These are phyloP conservation scores for Bursaphelenchus mucronatus DNA, from an alignment of 1,140 invertebrate genomes.

Conservation along the genomic window DNA sequence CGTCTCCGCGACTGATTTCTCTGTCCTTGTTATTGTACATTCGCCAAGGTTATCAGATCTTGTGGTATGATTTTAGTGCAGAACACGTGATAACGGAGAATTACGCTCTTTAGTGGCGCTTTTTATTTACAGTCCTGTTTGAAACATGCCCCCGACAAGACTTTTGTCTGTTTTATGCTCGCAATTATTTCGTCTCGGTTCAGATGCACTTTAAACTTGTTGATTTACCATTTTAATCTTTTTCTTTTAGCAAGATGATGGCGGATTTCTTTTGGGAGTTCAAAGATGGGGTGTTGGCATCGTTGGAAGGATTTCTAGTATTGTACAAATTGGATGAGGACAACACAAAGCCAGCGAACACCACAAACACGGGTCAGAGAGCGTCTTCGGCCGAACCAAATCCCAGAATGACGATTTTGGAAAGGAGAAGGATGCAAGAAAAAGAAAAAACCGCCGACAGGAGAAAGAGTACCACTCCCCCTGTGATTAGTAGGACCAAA, in stretches of 20 bases:
- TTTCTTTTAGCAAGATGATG: slow-evolving; percentile 14
- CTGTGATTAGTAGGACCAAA: slow-evolving; percentile 22
- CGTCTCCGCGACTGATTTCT: too few species aligned
- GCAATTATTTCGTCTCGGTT: too few species aligned
- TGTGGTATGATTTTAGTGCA: too few species aligned
- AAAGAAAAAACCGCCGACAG: not conserved
- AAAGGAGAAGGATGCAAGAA: slow-evolving; percentile 5
- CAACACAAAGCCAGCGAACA: not conserved
- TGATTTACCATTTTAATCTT: too few species aligned
- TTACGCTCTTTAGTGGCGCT: too few species aligned
- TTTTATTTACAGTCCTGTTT: too few species aligned
- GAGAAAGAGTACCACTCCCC: slow-evolving; percentile 8
- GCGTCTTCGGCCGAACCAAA: slow-evolving; percentile 11
- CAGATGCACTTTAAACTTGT: too few species aligned
- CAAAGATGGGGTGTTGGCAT: slow-evolving; percentile 38
- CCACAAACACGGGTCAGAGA: not conserved
- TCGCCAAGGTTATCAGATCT: too few species aligned
- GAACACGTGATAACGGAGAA: too few species aligned
- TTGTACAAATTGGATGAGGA: slow-evolving; percentile 38
- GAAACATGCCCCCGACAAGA: too few species aligned
- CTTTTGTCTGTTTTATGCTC: too few species aligned
- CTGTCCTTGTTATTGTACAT: too few species aligned
- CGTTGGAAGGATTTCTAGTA: slow-evolving; percentile 43
- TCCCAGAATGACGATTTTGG: slow-evolving; percentile 3
- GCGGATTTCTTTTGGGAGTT: slow-evolving; percentile 36